Percentiles rank a stretch among this genome's conserved stretches.
Evolutionary conservation across 2,113 vertebrate species (phyloP).

Genomic region (Epinephelus lanceolatus): DNA sequence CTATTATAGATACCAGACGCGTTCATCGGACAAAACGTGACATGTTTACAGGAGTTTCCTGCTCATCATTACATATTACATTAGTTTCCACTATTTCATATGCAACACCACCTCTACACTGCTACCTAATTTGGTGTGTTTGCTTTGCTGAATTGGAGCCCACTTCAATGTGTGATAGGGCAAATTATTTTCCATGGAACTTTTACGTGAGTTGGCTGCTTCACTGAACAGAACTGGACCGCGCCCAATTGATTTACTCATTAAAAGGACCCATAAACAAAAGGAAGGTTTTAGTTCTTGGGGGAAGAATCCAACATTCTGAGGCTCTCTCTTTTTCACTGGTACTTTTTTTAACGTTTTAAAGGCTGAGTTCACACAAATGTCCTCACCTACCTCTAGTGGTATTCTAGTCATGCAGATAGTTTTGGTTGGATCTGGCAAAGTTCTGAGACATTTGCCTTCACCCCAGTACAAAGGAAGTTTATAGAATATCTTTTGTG

Average conservation of each 20-base stretch:
- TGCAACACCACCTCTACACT: neutral
- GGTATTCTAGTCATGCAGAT: neutral
- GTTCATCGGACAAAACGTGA: neutral
- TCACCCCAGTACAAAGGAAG: neutral
- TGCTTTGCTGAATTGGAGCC: neutral
- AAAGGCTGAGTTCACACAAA: neutral
- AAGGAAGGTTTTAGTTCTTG: neutral
- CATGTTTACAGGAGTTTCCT: constrained; percentile 19
- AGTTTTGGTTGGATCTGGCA: neutral
- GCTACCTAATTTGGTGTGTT: neutral
- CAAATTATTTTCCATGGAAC: neutral
- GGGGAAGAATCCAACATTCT: neutral
- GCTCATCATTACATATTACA: neutral
- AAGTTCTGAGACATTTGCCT: neutral
- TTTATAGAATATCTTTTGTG: no score
- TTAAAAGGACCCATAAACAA: constrained; percentile 25
- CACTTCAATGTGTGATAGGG: constrained; percentile 4
- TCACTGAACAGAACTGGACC: neutral
- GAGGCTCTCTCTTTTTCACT: neutral
- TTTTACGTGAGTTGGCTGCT: neutral
- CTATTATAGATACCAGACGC: neutral
- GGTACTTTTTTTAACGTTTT: neutral
- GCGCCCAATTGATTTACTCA: neutral
- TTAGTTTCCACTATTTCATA: neutral
- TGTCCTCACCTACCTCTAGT: neutral